These are phyloP conservation scores for Tubiluchus corallicola DNA, from an alignment of 2,888 invertebrate genomes.

Conservation along the genomic window DNA sequence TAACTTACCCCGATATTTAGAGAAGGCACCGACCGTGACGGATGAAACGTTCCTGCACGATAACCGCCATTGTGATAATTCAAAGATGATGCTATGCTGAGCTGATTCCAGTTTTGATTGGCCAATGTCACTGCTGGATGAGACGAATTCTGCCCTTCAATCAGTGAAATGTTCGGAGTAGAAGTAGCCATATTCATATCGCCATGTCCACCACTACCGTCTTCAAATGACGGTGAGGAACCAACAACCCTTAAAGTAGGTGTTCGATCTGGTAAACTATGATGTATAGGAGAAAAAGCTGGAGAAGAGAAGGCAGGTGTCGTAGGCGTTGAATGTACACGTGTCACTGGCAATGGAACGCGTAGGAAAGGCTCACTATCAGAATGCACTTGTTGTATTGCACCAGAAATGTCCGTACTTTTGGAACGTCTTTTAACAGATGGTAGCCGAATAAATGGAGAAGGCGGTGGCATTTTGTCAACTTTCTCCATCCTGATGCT, in stretches of 20 bases:
- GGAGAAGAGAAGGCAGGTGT: neutral
- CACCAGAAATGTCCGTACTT: neutral
- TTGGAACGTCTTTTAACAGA: neutral
- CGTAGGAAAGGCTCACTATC: neutral
- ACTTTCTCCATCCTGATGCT: neutral
- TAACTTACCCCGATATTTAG: neutral
- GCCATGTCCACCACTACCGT: too few species aligned
- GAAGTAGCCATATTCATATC: too few species aligned
- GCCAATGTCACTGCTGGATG: neutral
- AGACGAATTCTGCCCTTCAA: too few species aligned
- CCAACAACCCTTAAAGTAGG: neutral
- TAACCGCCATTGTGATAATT: neutral
- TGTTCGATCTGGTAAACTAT: neutral
- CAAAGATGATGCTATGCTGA: too few species aligned
- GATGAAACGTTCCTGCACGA: neutral
- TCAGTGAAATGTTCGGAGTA: neutral
- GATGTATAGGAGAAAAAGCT: too few species aligned
- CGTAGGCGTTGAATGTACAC: neutral
- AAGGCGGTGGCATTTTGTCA: conserved; percentile 1
- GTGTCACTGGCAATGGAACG: neutral
- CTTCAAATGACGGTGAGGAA: neutral
- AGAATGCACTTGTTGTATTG: neutral
- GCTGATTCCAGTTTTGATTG: neutral
- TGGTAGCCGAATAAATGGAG: neutral
- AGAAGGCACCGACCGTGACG: neutral